phyloP scores from a whole-genome alignment of 2,113 vertebrate species.

The Ornithorhynchus anatinus region DNA sequence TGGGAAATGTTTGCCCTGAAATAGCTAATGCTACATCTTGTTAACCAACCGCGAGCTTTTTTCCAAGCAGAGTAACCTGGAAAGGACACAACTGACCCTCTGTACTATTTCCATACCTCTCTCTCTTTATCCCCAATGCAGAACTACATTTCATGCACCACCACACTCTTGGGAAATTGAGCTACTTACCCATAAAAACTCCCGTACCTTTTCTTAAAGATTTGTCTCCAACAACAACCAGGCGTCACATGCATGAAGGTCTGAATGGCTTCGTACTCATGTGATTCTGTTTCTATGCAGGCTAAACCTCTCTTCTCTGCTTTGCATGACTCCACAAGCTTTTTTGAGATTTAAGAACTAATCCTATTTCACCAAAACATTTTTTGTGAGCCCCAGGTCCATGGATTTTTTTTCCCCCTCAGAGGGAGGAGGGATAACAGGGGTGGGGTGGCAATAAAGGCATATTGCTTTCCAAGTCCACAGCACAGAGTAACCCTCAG shows the following conservation, averaged over 20 bases:
- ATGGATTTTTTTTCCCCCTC: slow-evolving; percentile 24
- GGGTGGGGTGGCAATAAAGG: slow-evolving; percentile 12
- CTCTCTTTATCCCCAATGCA: not conserved
- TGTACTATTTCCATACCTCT: not conserved
- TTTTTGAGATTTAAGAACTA: slow-evolving; percentile 74
- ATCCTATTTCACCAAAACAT: slow-evolving; percentile 76
- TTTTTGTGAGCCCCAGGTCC: slow-evolving; percentile 63
- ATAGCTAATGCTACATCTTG: not conserved
- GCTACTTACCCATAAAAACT: slow-evolving; percentile 58
- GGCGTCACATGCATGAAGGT: slow-evolving; percentile 61
- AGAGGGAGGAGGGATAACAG: slow-evolving; percentile 10
- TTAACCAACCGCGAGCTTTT: not conserved
- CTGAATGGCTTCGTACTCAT: slow-evolving; percentile 67
- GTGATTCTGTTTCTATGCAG: slow-evolving; percentile 71
- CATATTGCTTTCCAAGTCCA: not conserved
- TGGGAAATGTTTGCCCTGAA: not conserved
- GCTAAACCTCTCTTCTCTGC: slow-evolving; percentile 64
- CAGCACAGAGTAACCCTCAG: too few species aligned
- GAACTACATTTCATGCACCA: slow-evolving; percentile 29
- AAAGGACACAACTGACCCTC: not conserved
- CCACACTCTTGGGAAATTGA: slow-evolving; percentile 36
- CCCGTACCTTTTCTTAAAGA: slow-evolving; percentile 57
- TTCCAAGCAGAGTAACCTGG: slow-evolving; percentile 3
- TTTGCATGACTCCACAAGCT: slow-evolving; percentile 68
- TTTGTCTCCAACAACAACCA: slow-evolving; percentile 64